Percentiles rank a stretch among this genome's conserved stretches.
Evolutionary conservation across 2,113 vertebrate species (phyloP).

Genomic region (Dipodomys stephensi): DNA sequence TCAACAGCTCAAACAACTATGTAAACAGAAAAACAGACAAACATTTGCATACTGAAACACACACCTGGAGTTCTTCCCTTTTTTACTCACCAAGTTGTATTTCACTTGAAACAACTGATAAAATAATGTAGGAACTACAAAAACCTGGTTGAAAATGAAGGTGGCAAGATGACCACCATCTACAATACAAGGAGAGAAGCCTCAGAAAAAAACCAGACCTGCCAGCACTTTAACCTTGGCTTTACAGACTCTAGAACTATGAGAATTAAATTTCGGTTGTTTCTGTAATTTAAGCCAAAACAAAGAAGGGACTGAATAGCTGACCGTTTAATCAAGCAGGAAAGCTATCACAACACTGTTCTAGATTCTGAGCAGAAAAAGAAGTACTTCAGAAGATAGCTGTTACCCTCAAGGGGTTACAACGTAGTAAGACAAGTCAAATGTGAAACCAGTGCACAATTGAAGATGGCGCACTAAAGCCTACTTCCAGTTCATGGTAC

Average conservation of each 20-base stretch:
- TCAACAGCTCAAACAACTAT: constrained; percentile 71
- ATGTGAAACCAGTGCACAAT: not conserved
- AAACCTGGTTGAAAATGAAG: constrained; percentile 66
- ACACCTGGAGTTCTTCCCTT: constrained; percentile 74
- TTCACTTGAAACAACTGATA: constrained; percentile 67
- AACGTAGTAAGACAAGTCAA: constrained; percentile 2
- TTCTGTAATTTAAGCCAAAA: constrained; percentile 25
- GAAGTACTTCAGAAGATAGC: not conserved
- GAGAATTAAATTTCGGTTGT: not conserved
- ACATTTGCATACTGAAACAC: constrained; percentile 78
- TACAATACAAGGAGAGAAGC: not conserved
- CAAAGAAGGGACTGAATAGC: constrained; percentile 33
- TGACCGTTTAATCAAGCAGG: constrained; percentile 27
- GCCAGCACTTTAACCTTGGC: not conserved
- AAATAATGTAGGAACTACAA: constrained; percentile 55
- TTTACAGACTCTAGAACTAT: not conserved
- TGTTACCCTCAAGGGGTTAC: constrained; percentile 59
- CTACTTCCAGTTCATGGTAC: not conserved
- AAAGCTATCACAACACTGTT: not conserved
- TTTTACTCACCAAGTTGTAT: constrained; percentile 64
- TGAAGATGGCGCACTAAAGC: not conserved
- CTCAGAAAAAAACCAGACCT: not conserved
- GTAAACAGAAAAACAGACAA: constrained; percentile 77
- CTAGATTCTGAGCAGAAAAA: constrained; percentile 29
- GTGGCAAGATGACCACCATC: not conserved